phyloP scores from a whole-genome alignment of 2,888 invertebrate genomes.

The Drosophila kokeensis region DNA sequence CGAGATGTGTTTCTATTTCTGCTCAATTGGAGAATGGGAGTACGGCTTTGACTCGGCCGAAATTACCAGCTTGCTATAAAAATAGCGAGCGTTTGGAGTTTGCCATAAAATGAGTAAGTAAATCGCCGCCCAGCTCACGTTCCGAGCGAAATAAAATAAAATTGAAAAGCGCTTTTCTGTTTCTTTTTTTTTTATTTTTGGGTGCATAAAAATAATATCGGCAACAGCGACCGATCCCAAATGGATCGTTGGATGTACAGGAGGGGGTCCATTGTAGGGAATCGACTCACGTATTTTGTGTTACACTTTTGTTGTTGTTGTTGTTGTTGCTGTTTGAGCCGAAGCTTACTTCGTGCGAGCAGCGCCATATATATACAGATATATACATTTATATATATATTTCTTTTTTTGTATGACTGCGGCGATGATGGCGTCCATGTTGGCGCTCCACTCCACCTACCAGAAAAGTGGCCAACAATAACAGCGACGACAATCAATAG shows the following conservation, averaged over 20 bases:
- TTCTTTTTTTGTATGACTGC: conserved; percentile 19
- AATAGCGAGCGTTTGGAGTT: conserved; percentile 55
- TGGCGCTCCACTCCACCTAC: conserved; percentile 78
- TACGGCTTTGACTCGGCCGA: conserved; percentile 25
- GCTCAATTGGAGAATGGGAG: conserved; percentile 55
- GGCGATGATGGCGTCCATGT: conserved; percentile 79
- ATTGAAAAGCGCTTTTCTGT: conserved; percentile 49
- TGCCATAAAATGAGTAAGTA: conserved; percentile 70
- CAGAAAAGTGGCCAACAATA: conserved; percentile 69
- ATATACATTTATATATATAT: conserved; percentile 17
- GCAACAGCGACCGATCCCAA: conserved; percentile 27
- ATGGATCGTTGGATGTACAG: conserved; percentile 36
- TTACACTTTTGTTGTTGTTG: conserved; percentile 72
- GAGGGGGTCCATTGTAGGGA: conserved; percentile 50
- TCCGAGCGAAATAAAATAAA: conserved; percentile 71
- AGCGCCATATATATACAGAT: conserved; percentile 17
- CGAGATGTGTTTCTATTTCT: conserved; percentile 34
- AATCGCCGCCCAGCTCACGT: conserved; percentile 79
- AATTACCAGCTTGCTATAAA: conserved; percentile 68
- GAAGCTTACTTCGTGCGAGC: conserved; percentile 65
- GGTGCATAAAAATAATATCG: conserved; percentile 37
- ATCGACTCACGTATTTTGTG: conserved; percentile 81
- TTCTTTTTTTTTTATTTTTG: conserved; percentile 3
- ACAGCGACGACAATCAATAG: conserved; percentile 76
- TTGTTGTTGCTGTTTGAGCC: conserved; percentile 38